Evolutionary conservation across 2,888 invertebrate species (phyloP).

Genomic region (Thereva nobilitata): DNA sequence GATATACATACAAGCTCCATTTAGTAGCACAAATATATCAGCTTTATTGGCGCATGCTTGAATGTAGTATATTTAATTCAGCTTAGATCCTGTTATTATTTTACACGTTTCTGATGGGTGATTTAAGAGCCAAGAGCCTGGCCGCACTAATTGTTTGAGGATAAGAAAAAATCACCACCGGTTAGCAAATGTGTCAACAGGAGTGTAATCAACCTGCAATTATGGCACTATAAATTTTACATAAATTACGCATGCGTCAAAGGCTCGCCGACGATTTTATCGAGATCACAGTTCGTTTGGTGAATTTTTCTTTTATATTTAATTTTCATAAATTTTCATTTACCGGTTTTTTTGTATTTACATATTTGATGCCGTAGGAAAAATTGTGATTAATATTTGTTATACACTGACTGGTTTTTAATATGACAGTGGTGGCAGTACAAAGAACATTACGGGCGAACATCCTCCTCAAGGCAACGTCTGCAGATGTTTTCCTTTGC

Average conservation of each 20-base stretch:
- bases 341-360: no score
- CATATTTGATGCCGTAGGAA: no score
- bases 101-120: slow-evolving; percentile 1
- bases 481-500: no score
- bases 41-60: not conserved
- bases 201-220: slow-evolving; percentile 10
- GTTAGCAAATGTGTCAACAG: slow-evolving; percentile 7
- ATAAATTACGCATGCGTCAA: slow-evolving; percentile 13
- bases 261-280: slow-evolving; percentile 6
- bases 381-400: no score
- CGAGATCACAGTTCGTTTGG: not conserved
- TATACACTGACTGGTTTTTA: no score
- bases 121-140: not conserved
- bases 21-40: not conserved
- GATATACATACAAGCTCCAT: not conserved
- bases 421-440: no score
- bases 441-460: no score
- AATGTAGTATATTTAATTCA: not conserved
- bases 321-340: slow-evolving; percentile 27
- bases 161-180: not conserved
- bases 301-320: slow-evolving; percentile 16
- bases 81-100: not conserved
- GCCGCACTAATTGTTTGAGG: slow-evolving; percentile 1
- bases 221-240: slow-evolving; percentile 15
- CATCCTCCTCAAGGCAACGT: no score